Evolutionary conservation across 1,140 invertebrate species (phyloP), one percentile per base, ranked within the genome.

Genomic region (Drosophila trapezifrons): DNA sequence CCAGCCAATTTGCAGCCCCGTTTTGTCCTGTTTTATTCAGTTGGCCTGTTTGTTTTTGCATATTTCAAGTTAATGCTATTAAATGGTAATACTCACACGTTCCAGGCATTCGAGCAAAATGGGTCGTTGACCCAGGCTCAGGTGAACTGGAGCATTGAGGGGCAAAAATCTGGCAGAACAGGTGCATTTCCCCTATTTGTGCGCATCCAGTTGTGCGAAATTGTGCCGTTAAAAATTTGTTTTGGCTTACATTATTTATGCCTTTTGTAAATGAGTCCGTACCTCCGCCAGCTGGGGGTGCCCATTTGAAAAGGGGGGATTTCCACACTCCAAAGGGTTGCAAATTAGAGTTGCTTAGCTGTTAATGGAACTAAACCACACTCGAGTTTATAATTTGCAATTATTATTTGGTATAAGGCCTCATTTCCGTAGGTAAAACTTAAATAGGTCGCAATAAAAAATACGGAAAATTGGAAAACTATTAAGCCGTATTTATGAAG

Each of bases 11-110:
- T 47, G 6, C 49, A 46, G 17, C 18, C 17, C 17, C 35, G 25
- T 57, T n/a, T 45, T 17, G 55, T 46, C 40, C 22, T 37, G 29
- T 38, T 66, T 77, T 74, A 78, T 72, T 87, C 54, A 65, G 75
- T 54, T 55, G 43, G 32, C 20, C 13, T 54, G 46, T 62, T 40
- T 70, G 71, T 56, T 78, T 72, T 47, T 70, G 74, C 79, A 76
- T 74, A 83, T 87, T 83, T 83, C 55, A 76, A 66, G 59, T 69
- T 83, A 87, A 86, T 87, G 60, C 76, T 52, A 83, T 83, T 83
- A 79, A 87, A 86, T 71, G 46, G 58, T 76, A 73, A 86, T 76
- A 72, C 71, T 78, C 79, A 62, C 79, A 86, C 79, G 76, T 63
- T 78, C 42, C 79, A 46, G 58, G 40, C 54, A 46, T 40, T 63